A percentile compares a stretch with the other conserved stretches of the same genome.
Conservation (phyloP, 2,797 vertebrate species). For the Trachurus trachurus region DNA sequence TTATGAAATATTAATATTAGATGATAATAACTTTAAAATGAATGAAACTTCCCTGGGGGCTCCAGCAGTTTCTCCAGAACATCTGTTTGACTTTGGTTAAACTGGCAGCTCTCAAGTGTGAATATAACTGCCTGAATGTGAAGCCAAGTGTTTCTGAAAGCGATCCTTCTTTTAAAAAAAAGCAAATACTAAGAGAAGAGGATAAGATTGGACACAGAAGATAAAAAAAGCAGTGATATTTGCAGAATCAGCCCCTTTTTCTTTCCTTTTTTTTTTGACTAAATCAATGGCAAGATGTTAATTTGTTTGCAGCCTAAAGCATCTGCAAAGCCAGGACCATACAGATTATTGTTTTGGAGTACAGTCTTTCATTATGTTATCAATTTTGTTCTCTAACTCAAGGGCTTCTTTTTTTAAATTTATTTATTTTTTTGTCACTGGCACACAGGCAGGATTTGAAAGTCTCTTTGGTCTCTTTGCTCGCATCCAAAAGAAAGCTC, state of each 20-base stretch:
- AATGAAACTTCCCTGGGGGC: too few relatives aligned
- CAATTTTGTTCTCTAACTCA: conserved; percentile 34
- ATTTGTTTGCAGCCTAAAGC: conserved; percentile 40
- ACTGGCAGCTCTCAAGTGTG: conserved; percentile 37
- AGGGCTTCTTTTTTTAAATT: conserved; percentile 24
- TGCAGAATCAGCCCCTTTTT: neutral
- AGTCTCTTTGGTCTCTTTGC: conserved; percentile 23
- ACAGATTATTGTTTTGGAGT: conserved; percentile 45
- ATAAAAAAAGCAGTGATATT: conserved; percentile 12
- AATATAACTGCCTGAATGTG: conserved; percentile 25
- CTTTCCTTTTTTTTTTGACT: neutral
- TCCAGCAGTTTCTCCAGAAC: too few relatives aligned
- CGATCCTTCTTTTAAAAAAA: neutral
- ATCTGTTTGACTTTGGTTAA: conserved; percentile 10
- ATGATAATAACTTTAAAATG: too few relatives aligned
- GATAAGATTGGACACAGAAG: conserved; percentile 10
- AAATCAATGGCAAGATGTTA: conserved; percentile 31
- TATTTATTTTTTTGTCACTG: conserved; percentile 27
- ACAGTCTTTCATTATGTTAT: conserved; percentile 50
- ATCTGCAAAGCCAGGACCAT: conserved; percentile 2
- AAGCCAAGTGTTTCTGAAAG: conserved; percentile 42
- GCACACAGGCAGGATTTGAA: neutral
- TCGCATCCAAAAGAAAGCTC: conserved; percentile 32
- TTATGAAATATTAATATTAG: too few relatives aligned
- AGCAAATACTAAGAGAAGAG: conserved; percentile 9